phyloP scores from a whole-genome alignment of 2,797 vertebrate genomes.

The Centropyge bicolor region DNA sequence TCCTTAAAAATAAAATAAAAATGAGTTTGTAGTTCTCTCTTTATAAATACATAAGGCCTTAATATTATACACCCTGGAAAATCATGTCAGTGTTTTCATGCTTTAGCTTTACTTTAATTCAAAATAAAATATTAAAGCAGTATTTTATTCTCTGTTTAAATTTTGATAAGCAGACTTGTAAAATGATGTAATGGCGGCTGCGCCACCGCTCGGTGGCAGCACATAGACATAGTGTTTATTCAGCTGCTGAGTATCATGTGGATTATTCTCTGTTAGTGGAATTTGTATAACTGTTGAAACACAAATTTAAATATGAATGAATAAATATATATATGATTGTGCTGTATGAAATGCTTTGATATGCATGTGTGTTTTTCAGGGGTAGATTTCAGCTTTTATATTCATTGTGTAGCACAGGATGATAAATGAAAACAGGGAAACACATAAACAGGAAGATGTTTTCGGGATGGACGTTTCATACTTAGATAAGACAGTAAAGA shows the following conservation, averaged over 20 bases:
- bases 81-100: not conserved
- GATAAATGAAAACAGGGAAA: not conserved
- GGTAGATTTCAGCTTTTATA: not conserved
- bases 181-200: slow-evolving; percentile 37
- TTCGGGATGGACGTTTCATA: not conserved
- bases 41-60: not conserved
- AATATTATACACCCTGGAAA: not conserved
- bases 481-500: not conserved
- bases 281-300: not conserved
- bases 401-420: not conserved
- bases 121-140: not conserved
- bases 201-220: slow-evolving; percentile 49
- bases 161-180: slow-evolving; percentile 12
- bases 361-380: not conserved
- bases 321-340: not conserved
- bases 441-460: not conserved
- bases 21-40: not conserved
- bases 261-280: not conserved
- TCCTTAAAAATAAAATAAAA: not conserved
- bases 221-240: not conserved
- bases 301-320: not conserved
- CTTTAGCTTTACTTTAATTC: not conserved
- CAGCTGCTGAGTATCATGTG: slow-evolving; percentile 9
- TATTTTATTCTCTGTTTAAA: not conserved
- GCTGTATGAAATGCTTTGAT: not conserved